Percentiles rank a stretch among this genome's conserved stretches.
phyloP scores from a whole-genome alignment of 2,113 vertebrate species.

The Poeciliopsis retropinna region DNA sequence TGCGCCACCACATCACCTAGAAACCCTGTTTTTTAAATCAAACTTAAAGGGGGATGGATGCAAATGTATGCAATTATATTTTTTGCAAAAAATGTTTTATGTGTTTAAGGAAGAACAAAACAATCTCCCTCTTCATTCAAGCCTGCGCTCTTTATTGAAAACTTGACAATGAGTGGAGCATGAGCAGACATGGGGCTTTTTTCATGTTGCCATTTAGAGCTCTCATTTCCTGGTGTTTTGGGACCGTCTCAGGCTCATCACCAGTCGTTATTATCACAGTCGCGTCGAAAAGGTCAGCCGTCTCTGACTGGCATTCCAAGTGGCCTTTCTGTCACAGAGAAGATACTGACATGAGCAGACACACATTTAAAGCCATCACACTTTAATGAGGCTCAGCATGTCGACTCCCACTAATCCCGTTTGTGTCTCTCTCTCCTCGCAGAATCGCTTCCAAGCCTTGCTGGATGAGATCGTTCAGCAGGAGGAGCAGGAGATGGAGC shows the following conservation, averaged over 20 bases:
- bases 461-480: constrained; percentile 95
- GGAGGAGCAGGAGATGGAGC: constrained; percentile 94
- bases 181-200: constrained; percentile 48
- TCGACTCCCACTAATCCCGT: constrained; percentile 48
- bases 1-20: too few relatives aligned
- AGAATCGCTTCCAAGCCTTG: constrained; percentile 94
- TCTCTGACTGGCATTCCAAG: constrained; percentile 68
- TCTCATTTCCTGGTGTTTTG: constrained; percentile 43
- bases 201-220: constrained; percentile 57
- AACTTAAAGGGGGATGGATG: too few relatives aligned
- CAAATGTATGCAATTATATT: neutral
- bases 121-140: constrained; percentile 35
- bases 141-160: constrained; percentile 39
- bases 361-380: constrained; percentile 56
- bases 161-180: constrained; percentile 50
- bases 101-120: constrained; percentile 6
- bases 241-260: constrained; percentile 56
- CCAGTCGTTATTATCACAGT: constrained; percentile 64
- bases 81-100: neutral
- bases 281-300: constrained; percentile 73
- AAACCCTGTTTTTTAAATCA: too few relatives aligned
- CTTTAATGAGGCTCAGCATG: constrained; percentile 58
- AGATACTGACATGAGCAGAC: constrained; percentile 54
- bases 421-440: constrained; percentile 49
- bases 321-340: constrained; percentile 64